These are phyloP conservation scores for Nyctereutes procyonoides DNA, from an alignment of 2,113 vertebrate species.

Conservation along the genomic window DNA sequence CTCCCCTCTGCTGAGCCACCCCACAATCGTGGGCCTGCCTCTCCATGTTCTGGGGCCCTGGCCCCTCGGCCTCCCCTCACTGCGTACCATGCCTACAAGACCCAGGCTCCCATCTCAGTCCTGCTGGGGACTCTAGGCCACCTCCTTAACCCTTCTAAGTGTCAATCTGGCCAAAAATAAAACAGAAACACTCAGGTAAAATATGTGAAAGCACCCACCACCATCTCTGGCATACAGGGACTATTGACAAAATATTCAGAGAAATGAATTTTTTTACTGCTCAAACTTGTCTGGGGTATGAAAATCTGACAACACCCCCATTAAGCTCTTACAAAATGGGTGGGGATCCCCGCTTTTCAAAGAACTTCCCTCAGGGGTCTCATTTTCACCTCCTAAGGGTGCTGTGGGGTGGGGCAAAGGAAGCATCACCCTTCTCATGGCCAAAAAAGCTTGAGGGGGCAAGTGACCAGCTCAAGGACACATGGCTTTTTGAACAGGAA, in stretches of 20 bases:
- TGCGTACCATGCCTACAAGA: neutral
- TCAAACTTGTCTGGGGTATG: neutral
- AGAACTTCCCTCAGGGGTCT: neutral
- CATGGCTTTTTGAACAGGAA: fast-evolving
- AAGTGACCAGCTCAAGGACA: neutral
- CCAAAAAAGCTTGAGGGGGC: neutral
- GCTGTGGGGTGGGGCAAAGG: too few species aligned
- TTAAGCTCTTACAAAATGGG: neutral
- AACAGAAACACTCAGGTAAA: neutral
- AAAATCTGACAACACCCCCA: neutral
- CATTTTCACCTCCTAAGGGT: neutral
- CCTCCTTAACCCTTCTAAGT: neutral
- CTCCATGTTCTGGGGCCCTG: too few species aligned
- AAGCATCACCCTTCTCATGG: fast-evolving
- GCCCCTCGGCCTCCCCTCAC: neutral
- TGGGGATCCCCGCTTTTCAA: neutral
- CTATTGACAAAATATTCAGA: too few species aligned
- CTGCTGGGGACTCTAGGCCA: neutral
- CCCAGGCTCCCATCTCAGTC: neutral
- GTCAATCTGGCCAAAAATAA: neutral
- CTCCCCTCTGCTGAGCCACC: neutral
- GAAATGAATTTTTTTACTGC: fast-evolving
- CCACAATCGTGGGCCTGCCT: neutral
- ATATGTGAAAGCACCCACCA: fast-evolving
- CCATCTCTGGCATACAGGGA: fast-evolving